These are phyloP conservation scores for Aproaerema taeniolella DNA, from an alignment of 2,888 invertebrate species.

Conservation along the genomic window DNA sequence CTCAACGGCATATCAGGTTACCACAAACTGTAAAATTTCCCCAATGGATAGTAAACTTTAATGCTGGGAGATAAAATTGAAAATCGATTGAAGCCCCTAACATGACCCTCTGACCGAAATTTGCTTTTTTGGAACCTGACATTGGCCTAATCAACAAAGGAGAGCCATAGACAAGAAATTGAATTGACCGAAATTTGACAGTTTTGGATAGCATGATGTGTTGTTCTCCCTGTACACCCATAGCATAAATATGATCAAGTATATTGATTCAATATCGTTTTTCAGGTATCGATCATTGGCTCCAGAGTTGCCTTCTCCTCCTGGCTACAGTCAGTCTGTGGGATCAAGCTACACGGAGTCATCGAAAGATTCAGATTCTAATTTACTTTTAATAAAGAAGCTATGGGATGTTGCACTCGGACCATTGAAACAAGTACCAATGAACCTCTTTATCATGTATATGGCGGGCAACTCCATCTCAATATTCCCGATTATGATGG, in stretches of 20 bases:
- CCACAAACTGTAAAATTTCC: not conserved
- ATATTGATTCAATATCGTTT: too few species aligned
- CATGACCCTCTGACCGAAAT: too few species aligned
- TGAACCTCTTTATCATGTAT: conserved; percentile 99
- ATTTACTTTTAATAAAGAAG: conserved; percentile 92
- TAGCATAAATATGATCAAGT: not conserved
- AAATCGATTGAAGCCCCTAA: too few species aligned
- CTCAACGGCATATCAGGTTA: not conserved
- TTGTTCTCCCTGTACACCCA: not conserved
- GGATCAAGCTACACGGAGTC: conserved; percentile 86
- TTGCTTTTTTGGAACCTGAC: too few species aligned
- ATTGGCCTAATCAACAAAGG: too few species aligned
- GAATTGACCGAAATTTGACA: too few species aligned
- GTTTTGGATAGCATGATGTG: too few species aligned
- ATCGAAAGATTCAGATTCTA: conserved; percentile 88
- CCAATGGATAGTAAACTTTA: too few species aligned
- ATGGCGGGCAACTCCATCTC: conserved; percentile 99
- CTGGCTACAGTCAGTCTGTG: conserved; percentile 88
- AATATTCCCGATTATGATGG: conserved; percentile 99
- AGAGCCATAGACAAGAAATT: too few species aligned
- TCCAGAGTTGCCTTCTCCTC: conserved; percentile 85
- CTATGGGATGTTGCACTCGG: conserved; percentile 98
- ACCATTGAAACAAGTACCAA: conserved; percentile 97
- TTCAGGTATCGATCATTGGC: conserved; percentile 43
- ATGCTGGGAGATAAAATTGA: too few species aligned